These are phyloP conservation scores for Salvelinus alpinus DNA, from an alignment of 2,113 vertebrate species.

Conservation along the genomic window DNA sequence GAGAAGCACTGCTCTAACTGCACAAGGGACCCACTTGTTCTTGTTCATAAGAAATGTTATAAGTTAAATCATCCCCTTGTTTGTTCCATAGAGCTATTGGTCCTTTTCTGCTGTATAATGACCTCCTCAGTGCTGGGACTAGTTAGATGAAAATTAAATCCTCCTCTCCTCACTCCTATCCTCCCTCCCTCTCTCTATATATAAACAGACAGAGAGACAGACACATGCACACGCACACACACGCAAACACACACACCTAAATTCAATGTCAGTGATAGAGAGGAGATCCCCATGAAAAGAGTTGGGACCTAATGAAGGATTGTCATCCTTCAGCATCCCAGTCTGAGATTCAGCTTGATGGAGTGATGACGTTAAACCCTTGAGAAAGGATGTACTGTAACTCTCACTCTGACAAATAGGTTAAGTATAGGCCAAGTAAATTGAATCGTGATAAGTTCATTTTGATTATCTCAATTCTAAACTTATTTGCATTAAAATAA, in stretches of 20 bases:
- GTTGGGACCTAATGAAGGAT: conserved; percentile 22
- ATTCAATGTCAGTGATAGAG: not conserved
- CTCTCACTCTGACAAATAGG: too few species aligned
- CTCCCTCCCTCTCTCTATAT: not conserved
- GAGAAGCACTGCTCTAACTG: too few species aligned
- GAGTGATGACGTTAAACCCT: conserved; percentile 28
- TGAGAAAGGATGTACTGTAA: too few species aligned
- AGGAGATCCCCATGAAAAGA: conserved; percentile 10
- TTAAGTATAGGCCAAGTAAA: not conserved
- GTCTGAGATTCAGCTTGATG: conserved; percentile 28
- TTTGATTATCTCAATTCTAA: not conserved
- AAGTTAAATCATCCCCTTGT: conserved; percentile 28
- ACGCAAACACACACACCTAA: too few species aligned
- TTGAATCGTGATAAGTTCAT: too few species aligned
- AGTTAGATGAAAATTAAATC: not conserved
- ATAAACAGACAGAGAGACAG: too few species aligned
- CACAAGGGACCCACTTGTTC: conserved; percentile 7
- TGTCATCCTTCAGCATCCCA: conserved; percentile 15
- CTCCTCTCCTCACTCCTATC: not conserved
- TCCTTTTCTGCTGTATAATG: conserved; percentile 35
- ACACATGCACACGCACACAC: too few species aligned
- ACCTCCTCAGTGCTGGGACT: conserved; percentile 12
- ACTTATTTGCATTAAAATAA: not conserved
- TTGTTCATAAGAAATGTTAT: conserved; percentile 12
- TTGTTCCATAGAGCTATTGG: conserved; percentile 31